Percentiles rank a stretch among this genome's conserved stretches.
These are phyloP conservation scores for Syngnathus floridae DNA, from an alignment of 2,113 vertebrate species.

Conservation along the genomic window DNA sequence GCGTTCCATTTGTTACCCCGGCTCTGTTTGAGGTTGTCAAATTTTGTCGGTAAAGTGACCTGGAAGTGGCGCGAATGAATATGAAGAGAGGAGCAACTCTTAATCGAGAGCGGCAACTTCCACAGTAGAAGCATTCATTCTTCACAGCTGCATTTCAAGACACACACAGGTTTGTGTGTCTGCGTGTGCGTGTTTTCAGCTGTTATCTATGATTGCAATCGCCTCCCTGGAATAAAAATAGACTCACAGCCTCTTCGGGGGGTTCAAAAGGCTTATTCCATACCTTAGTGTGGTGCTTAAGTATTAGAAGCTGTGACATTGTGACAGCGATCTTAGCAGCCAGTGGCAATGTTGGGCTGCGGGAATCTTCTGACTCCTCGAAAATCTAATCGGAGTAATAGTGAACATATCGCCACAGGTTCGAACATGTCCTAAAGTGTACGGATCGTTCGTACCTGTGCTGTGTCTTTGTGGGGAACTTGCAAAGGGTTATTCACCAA, in stretches of 20 bases:
- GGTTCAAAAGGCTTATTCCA: constrained; percentile 36
- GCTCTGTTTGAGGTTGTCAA: constrained; percentile 8
- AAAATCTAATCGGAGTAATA: constrained; percentile 40
- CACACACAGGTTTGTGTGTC: constrained; percentile 43
- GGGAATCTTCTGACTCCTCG: constrained; percentile 21
- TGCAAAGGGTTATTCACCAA: not conserved
- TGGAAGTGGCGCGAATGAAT: constrained; percentile 19
- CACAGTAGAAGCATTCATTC: constrained; percentile 69
- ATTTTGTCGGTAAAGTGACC: constrained; percentile 13
- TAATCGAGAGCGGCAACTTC: constrained; percentile 28
- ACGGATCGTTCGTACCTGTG: constrained; percentile 13
- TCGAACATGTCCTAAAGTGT: constrained; percentile 17
- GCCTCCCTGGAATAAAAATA: constrained; percentile 55
- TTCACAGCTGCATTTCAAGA: constrained; percentile 64
- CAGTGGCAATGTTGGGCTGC: constrained; percentile 28
- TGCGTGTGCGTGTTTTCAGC: constrained; percentile 24
- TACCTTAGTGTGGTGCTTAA: constrained; percentile 24
- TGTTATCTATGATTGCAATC: constrained; percentile 62
- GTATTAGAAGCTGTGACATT: constrained; percentile 24
- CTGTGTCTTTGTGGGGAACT: not conserved
- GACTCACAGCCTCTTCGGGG: constrained; percentile 32
- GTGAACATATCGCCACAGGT: constrained; percentile 23
- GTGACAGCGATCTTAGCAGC: constrained; percentile 38
- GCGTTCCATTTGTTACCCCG: not conserved
- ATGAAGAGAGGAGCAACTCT: constrained; percentile 22